Percentiles rank a stretch among this genome's conserved stretches.
phyloP scores from a whole-genome alignment of 2,113 vertebrate genomes.

The Narcine bancroftii region DNA sequence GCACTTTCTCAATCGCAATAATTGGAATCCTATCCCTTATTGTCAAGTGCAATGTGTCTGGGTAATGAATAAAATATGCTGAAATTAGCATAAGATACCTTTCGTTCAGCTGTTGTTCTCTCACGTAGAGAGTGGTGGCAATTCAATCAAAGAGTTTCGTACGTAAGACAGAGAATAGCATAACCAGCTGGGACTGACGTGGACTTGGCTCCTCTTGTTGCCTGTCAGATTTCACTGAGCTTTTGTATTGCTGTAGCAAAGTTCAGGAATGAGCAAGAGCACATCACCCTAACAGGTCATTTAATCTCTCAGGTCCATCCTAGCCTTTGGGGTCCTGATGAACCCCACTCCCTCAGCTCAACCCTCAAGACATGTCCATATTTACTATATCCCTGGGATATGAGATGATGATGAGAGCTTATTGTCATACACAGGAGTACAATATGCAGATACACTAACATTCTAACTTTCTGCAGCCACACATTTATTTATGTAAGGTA shows the following conservation, averaged over 20 bases:
- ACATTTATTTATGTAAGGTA: too few species aligned
- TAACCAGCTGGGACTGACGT: conserved; percentile 40
- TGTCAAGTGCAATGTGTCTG: conserved; percentile 46
- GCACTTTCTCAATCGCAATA: conserved; percentile 58
- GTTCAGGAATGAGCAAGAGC: neutral
- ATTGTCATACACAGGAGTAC: too few species aligned
- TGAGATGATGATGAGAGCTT: too few species aligned
- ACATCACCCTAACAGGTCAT: neutral
- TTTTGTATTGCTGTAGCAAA: neutral
- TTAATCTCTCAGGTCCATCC: neutral
- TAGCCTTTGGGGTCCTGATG: too few species aligned
- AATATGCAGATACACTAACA: too few species aligned
- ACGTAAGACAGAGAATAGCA: conserved; percentile 47
- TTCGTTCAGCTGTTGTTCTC: conserved; percentile 49
- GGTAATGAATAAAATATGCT: conserved; percentile 51
- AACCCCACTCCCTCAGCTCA: too few species aligned
- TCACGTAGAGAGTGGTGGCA: conserved; percentile 56
- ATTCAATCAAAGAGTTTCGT: conserved; percentile 57
- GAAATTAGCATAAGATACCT: conserved; percentile 51
- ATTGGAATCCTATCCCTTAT: conserved; percentile 49
- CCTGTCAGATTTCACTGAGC: neutral
- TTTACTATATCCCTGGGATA: too few species aligned
- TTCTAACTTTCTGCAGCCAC: too few species aligned
- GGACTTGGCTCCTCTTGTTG: neutral
- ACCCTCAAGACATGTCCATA: too few species aligned